Conservation (phyloP, 2,797 vertebrate genomes). For the Ctenopoma kingsleyae region DNA sequence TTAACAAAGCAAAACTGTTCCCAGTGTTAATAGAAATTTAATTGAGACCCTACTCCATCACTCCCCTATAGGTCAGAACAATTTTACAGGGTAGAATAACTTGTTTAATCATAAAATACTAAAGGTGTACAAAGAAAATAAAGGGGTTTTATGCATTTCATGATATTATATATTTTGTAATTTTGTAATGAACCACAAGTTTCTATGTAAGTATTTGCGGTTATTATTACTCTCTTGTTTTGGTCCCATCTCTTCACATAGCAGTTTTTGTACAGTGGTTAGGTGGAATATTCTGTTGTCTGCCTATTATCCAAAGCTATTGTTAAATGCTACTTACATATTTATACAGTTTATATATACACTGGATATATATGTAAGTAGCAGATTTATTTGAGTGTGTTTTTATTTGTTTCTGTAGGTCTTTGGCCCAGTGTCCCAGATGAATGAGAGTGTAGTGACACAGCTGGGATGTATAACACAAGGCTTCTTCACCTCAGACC, state of each 20-base stretch:
- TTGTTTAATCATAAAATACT: no score
- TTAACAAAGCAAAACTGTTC: not conserved
- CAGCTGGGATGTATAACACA: constrained; percentile 77
- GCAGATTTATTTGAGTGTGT: not conserved
- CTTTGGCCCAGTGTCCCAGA: constrained; percentile 56
- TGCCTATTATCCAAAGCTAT: not conserved
- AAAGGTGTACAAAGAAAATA: no score
- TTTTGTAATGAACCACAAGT: no score
- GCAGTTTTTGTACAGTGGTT: no score
- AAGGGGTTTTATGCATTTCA: no score
- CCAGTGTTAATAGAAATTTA: not conserved
- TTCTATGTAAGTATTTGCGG: no score
- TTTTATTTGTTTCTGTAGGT: constrained; percentile 59
- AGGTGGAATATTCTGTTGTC: not conserved
- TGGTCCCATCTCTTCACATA: not conserved
- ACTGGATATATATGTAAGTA: not conserved
- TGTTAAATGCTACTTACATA: no score
- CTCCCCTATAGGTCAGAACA: not conserved
- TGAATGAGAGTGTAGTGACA: constrained; percentile 62
- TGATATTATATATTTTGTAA: no score
- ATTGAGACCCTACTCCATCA: no score
- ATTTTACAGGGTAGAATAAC: no score
- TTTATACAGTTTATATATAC: no score
- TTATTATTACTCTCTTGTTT: not conserved
- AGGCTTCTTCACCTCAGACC: constrained; percentile 66